Evolutionary conservation across 2,797 vertebrate genomes (phyloP).

Genomic region (Silurus aristotelis): DNA sequence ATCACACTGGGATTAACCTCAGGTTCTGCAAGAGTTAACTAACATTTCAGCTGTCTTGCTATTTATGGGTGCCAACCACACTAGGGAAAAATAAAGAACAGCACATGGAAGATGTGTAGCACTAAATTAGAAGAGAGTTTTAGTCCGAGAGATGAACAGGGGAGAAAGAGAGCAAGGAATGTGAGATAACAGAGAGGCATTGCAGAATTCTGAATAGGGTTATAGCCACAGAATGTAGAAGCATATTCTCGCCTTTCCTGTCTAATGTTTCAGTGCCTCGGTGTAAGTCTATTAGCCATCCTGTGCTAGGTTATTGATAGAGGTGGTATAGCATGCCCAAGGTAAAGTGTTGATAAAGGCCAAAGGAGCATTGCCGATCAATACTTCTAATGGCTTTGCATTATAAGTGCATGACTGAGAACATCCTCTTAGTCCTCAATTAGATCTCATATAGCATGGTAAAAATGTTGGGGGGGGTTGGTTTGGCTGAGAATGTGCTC

Average conservation of each 20-base stretch:
- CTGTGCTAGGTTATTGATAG: constrained; percentile 40
- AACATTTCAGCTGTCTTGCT: constrained; percentile 19
- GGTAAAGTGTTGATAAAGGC: constrained; percentile 52
- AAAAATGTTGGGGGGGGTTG: constrained; percentile 25
- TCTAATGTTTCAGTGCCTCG: constrained; percentile 42
- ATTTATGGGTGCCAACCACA: background rate
- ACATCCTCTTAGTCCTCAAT: constrained; percentile 49
- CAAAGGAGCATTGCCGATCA: constrained; percentile 28
- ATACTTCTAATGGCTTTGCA: constrained; percentile 49
- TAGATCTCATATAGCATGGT: constrained; percentile 44
- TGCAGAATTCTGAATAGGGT: background rate
- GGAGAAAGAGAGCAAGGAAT: background rate
- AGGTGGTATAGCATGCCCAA: constrained; percentile 36
- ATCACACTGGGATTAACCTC: constrained; percentile 49
- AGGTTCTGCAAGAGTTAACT: constrained; percentile 40
- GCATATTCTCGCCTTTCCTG: constrained; percentile 15
- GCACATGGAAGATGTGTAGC: background rate
- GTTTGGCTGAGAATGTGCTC: constrained; percentile 4
- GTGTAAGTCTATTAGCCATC: constrained; percentile 27
- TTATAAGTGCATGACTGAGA: constrained; percentile 40
- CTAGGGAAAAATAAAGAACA: background rate
- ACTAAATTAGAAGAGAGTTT: background rate
- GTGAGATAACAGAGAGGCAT: background rate
- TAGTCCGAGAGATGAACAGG: background rate
- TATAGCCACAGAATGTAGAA: constrained; percentile 37